Evolutionary conservation across 2,888 invertebrate species (phyloP), one percentile per base, ranked within the genome.

Genomic region (Napeogenes inachia): DNA sequence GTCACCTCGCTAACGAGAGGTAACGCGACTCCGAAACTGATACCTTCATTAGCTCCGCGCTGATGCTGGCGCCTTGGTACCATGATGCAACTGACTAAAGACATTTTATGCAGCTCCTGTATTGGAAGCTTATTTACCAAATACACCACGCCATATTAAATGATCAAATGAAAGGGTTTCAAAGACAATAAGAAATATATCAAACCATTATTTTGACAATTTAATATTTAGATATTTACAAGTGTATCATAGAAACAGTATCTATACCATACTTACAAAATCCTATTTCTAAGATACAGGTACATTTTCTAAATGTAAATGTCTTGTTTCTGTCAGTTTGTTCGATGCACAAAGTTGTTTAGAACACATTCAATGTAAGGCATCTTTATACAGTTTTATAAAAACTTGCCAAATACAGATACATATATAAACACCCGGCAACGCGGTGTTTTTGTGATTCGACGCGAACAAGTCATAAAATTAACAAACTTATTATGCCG

Each of bases 1-100:
- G 71, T 73, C 77, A 69, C 42, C 70, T 73, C 75, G 76, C 80
- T 84, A 85, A 86, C 85, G 82, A 87, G 82, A 76, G 73, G 84
- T 79, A 87, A 87, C 81, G 72, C 70, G 83, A 87, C 74, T 71
- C 83, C 71, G 85, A 77, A 84, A 87, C 83, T 80, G 85, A 86
- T 82, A 78, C 84, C 79, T 83, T 87, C 84, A 84, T 87, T 85
- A 87, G 75, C 78, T 77, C 77, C 77, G 78, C 78, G 72, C 65
- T 73, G 70, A 75, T 75, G 77, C 77, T 73, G 71, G 67, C 69
- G 65, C 75, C 77, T 75, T 79, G 75, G 78, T 78, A 74, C 70
- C 59, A 68, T 67, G 73, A 71, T 77, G 80, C 78, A 77, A 74
- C 65, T 10, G 12, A 42, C 8, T 42, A 6, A 42, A 42, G 3